Evolutionary conservation across 2,888 invertebrate species (phyloP).

Genomic region (Limnephilus rhombicus): DNA sequence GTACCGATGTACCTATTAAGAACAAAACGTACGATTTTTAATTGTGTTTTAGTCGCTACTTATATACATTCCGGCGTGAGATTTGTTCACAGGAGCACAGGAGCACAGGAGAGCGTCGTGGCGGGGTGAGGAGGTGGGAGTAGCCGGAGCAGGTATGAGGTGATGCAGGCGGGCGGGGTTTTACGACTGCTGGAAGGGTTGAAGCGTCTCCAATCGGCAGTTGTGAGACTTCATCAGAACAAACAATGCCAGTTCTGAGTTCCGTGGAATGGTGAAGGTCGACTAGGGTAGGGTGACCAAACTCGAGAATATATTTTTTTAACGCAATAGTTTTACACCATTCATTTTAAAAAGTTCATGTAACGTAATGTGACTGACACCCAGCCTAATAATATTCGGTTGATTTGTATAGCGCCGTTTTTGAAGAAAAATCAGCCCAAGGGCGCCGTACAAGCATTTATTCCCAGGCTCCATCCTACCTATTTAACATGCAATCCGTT

Average conservation of each 20-base stretch:
- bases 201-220: slow-evolving; percentile 47
- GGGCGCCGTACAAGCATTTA: no score
- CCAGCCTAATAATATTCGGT: no score
- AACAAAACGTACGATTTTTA: background rate
- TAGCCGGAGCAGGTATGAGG: background rate
- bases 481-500: no score
- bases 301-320: no score
- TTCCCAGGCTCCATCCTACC: no score
- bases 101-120: background rate
- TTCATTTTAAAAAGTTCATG: no score
- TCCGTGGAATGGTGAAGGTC: slow-evolving; percentile 43
- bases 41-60: background rate
- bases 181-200: slow-evolving; percentile 10
- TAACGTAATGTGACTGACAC: no score
- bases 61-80: background rate
- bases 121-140: background rate
- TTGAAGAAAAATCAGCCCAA: no score
- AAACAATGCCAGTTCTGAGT: slow-evolving; percentile 34
- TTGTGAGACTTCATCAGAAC: slow-evolving; percentile 46
- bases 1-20: no score
- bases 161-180: background rate
- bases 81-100: background rate
- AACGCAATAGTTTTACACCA: no score
- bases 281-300: slow-evolving; percentile 48
- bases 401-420: no score